A percentile compares a stretch with the other conserved stretches of the same genome.
Evolutionary conservation across 2,797 vertebrate species (phyloP).

Genomic region (Arrhamphus sclerolepis): DNA sequence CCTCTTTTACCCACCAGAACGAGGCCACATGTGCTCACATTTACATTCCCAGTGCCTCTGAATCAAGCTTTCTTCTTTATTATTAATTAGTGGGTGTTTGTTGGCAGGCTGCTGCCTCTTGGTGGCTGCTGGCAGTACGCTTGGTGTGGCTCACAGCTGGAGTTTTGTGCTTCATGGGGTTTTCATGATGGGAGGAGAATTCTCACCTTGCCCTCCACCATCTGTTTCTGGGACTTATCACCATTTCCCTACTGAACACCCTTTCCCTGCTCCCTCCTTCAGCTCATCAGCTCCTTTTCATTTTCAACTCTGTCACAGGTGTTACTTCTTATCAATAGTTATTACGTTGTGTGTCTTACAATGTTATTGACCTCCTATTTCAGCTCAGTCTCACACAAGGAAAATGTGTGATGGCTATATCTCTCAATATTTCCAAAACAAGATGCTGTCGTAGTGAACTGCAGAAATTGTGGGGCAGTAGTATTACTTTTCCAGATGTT

Average conservation of each 20-base stretch:
- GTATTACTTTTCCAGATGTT: no score
- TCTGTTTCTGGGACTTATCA: slow-evolving; percentile 63
- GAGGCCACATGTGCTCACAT: slow-evolving; percentile 8
- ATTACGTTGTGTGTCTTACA: no score
- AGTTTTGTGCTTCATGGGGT: slow-evolving; percentile 39
- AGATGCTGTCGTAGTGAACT: no score
- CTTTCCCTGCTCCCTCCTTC: slow-evolving; percentile 25
- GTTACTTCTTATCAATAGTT: slow-evolving; percentile 7
- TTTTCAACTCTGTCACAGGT: slow-evolving; percentile 16
- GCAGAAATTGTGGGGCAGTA: no score
- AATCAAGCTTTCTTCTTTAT: slow-evolving; percentile 24
- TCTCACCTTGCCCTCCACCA: slow-evolving; percentile 44
- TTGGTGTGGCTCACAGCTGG: slow-evolving; percentile 48
- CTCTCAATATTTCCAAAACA: no score
- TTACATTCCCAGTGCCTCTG: slow-evolving; percentile 15
- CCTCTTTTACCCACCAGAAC: slow-evolving; percentile 24
- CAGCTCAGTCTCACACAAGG: no score
- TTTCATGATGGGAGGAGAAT: slow-evolving; percentile 38
- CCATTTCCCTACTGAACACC: slow-evolving; percentile 27
- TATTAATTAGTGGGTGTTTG: slow-evolving; percentile 52
- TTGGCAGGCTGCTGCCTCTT: slow-evolving; percentile 62
- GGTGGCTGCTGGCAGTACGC: slow-evolving; percentile 45
- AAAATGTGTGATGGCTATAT: no score
- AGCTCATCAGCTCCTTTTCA: slow-evolving; percentile 1
- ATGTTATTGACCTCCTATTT: no score